Evolutionary conservation across 2,888 invertebrate species (phyloP), one percentile per base, ranked within the genome.

Genomic region (Mimachlamys varia): DNA sequence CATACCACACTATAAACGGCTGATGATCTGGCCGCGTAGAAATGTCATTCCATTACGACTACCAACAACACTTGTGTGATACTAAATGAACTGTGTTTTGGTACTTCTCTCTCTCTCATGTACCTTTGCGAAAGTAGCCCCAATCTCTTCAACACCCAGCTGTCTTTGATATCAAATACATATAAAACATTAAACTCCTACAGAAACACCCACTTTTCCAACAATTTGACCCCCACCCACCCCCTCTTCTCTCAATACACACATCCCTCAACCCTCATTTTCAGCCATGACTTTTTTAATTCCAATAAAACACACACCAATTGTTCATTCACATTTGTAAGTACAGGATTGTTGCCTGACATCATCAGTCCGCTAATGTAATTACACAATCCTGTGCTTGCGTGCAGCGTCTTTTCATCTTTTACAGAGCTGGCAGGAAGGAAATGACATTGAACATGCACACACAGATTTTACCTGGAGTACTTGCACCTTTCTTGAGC

Each of bases 341-440:
- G 76, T 76, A 76, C 12, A 76, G 27, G 2, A 76, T 27, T 27
- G 27, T 76, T 76, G 76, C 76, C 76, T 76, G 76, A 76, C 76
- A 33, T 33, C 33, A 10, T 12, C 76, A 76, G 33, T 76, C 27
- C 76, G 76, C 76, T 76, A 76, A 76, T 76, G 76, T 76, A 76
- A 76, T 76, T 76, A 76, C 76, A 76, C 76, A 76, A 76, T 76
- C 76, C 15, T 33, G 19, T 33, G 76, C 76, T 76, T 22, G 76
- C 76, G 76, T 76, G 76, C 76, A 76, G 4, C 19, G 76, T 76
- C 76, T 76, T 76, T 76, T 76, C 76, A 76, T 76, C 76, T 76
- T 76, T 76, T 76, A 76, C 27, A 76, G 76, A 22, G 33, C 27
- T 22, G 27, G 76, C 76, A 76, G 2, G 76, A 76, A 33, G 33